Base-by-base conservation (phyloP, 2,797 vertebrate species). In the Synanceia verrucosa region DNA sequence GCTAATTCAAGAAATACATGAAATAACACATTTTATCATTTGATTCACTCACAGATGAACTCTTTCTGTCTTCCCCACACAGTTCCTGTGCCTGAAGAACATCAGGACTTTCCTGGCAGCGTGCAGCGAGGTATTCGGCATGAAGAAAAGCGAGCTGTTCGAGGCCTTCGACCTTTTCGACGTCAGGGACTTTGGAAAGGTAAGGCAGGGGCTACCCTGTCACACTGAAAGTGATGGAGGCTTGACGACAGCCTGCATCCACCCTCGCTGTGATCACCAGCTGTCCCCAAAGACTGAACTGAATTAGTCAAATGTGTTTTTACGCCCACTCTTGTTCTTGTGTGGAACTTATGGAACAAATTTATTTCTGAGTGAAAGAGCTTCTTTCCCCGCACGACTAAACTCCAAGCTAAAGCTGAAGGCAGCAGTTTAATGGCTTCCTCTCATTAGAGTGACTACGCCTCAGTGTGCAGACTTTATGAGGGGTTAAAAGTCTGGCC, bases 1-100 rank as follows among this genome's bases (percentile, higher is more conserved):
- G n/a, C n/a, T n/a, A n/a, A n/a, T n/a, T n/a, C n/a, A n/a, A n/a
- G n/a, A n/a, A n/a, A n/a, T n/a, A n/a, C n/a, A n/a, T n/a, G n/a
- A n/a, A n/a, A n/a, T n/a, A n/a, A n/a, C n/a, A n/a, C n/a, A n/a
- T n/a, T n/a, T n/a, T n/a, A n/a, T n/a, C n/a, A n/a, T n/a, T n/a
- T 3, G 33, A 37, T 23, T 68, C 23, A 9, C 63, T 84, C 23
- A 53, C 16, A 46, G 12, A 60, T 47, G n/a, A 28, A 72, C 29
- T 13, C 12, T 57, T 21, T 77, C 39, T 88, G 46, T 85, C 36
- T 28, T 79, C 56, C 26, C 26, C 33, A 33, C 46, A 4, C 90
- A 99, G 98, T 99, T 99, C 91, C 96, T 99, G 59, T 99, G 98
- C 90, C 88, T 99, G 95, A 99, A 99, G 95, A 99, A 99, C 52